Conservation (phyloP, 2,113 vertebrate species). For the Megaceryle maxima region DNA sequence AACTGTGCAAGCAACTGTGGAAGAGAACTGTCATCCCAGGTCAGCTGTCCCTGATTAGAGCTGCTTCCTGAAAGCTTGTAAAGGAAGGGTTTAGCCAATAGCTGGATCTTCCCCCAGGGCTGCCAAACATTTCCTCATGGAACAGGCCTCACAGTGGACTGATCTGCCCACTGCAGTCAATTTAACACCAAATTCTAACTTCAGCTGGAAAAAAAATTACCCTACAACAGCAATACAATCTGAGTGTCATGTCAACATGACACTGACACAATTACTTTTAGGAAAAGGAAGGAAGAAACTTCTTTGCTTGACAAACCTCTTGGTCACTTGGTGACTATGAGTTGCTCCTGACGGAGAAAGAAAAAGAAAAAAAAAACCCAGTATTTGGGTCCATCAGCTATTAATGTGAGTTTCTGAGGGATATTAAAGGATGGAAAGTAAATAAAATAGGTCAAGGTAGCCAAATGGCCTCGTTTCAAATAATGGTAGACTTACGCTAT, state of each 20-base stretch:
- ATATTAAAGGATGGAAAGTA: background rate
- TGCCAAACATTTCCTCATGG: conserved; percentile 9
- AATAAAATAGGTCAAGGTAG: background rate
- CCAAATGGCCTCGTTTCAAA: background rate
- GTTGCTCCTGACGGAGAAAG: background rate
- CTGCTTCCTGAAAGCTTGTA: background rate
- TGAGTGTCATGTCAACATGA: background rate
- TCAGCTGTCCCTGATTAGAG: conserved; percentile 17
- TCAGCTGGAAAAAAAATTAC: background rate
- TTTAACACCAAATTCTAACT: background rate
- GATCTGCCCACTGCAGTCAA: background rate
- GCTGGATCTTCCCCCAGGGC: background rate
- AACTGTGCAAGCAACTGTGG: background rate
- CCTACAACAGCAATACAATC: background rate
- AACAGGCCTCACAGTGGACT: background rate
- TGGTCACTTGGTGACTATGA: background rate
- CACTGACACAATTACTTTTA: background rate
- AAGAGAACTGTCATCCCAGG: conserved; percentile 18
- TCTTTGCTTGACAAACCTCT: background rate
- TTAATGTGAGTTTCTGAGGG: background rate
- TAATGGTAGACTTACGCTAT: background rate
- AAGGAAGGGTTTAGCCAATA: background rate
- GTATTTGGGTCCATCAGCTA: background rate
- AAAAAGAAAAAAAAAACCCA: background rate
- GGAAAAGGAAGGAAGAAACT: background rate